phyloP scores from a whole-genome alignment of 2,888 invertebrate genomes.

The Sminthurides aquaticus region DNA sequence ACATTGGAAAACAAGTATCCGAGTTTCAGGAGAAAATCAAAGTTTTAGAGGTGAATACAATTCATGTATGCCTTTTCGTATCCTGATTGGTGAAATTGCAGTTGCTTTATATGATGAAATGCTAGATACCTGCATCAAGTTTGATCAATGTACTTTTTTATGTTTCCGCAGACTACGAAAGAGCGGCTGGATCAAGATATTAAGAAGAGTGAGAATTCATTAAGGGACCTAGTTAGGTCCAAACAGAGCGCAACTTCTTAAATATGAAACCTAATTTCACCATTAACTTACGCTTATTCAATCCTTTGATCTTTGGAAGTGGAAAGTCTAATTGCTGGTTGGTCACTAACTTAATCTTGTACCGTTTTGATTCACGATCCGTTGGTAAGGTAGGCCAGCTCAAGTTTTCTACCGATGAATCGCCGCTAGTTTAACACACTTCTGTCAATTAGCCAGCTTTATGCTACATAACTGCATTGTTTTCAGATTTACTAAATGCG shows the following conservation, averaged over 20 bases:
- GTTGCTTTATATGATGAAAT: too few species aligned
- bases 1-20: slow-evolving; percentile 56
- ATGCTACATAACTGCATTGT: too few species aligned
- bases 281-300: background rate
- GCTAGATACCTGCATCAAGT: background rate
- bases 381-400: too few species aligned
- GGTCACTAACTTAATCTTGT: too few species aligned
- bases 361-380: too few species aligned
- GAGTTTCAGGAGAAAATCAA: slow-evolving; percentile 56
- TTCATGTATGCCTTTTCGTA: background rate
- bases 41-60: slow-evolving; percentile 54
- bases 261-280: too few species aligned
- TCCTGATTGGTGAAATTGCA: background rate
- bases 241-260: slow-evolving; percentile 48
- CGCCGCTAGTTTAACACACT: too few species aligned
- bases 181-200: slow-evolving; percentile 70
- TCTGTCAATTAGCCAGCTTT: too few species aligned
- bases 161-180: slow-evolving; percentile 52
- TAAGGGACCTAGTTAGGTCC: slow-evolving; percentile 72
- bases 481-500: too few species aligned
- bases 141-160: background rate
- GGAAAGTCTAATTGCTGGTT: too few species aligned
- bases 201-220: slow-evolving; percentile 75
- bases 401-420: too few species aligned
- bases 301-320: too few species aligned